phyloP scores from a whole-genome alignment of 2,888 invertebrate genomes.

The Drosophila mayaguana region DNA sequence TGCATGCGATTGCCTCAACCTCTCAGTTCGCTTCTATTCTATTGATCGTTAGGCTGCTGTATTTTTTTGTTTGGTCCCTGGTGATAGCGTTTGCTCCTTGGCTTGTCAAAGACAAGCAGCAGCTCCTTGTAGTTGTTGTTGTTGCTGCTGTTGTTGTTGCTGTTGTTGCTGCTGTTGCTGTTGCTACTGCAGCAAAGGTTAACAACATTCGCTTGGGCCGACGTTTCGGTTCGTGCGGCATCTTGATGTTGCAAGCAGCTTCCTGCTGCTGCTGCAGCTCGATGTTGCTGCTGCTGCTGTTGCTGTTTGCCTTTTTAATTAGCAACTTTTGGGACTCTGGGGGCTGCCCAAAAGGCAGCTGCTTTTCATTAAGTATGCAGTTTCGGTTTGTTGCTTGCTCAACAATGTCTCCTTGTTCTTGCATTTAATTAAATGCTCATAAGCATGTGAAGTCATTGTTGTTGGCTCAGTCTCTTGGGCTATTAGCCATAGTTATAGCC shows the following conservation, averaged over 20 bases:
- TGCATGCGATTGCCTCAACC: slow-evolving; percentile 61
- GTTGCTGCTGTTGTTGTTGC: neutral
- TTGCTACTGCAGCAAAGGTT: slow-evolving; percentile 71
- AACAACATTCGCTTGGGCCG: slow-evolving; percentile 74
- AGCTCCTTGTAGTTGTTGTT: slow-evolving; percentile 52
- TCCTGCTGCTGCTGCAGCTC: slow-evolving; percentile 65
- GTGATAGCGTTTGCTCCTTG: slow-evolving; percentile 79
- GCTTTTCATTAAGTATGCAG: slow-evolving; percentile 76
- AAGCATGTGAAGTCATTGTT: slow-evolving; percentile 79
- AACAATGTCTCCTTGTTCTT: slow-evolving; percentile 71
- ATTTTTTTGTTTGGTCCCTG: slow-evolving; percentile 65
- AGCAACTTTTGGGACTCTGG: slow-evolving; percentile 79
- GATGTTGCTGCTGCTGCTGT: slow-evolving; percentile 38
- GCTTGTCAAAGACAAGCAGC: slow-evolving; percentile 75
- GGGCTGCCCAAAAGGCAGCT: slow-evolving; percentile 75
- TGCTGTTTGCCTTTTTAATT: slow-evolving; percentile 79
- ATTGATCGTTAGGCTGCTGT: slow-evolving; percentile 75
- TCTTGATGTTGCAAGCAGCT: slow-evolving; percentile 77
- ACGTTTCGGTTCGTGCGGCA: slow-evolving; percentile 74
- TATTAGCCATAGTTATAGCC: neutral
- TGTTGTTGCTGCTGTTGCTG: slow-evolving; percentile 13
- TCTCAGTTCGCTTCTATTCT: slow-evolving; percentile 69
- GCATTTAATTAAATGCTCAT: slow-evolving; percentile 82
- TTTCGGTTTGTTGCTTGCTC: slow-evolving; percentile 50
- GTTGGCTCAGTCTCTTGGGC: slow-evolving; percentile 47